These are phyloP conservation scores for Clarias batrachus DNA, from an alignment of 2,113 vertebrate genomes.

Conservation along the genomic window DNA sequence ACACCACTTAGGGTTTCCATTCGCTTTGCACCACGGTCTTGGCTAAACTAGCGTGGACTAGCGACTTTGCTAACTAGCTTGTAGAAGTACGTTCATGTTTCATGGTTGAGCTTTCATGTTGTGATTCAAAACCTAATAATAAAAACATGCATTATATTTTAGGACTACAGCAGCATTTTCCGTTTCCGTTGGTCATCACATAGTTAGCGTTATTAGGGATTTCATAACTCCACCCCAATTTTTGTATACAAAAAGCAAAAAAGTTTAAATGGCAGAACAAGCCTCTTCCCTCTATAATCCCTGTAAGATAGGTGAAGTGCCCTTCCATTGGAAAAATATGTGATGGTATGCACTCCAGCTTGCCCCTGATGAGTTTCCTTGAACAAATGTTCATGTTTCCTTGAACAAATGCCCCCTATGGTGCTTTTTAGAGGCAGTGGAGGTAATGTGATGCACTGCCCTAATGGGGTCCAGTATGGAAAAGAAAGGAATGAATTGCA, in stretches of 20 bases:
- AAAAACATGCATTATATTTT: no score
- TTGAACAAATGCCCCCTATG: neutral
- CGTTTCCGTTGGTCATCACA: neutral
- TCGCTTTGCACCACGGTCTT: neutral
- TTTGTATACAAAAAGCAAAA: no score
- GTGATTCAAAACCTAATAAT: neutral
- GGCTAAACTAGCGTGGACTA: neutral
- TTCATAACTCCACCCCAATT: neutral
- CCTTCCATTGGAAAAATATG: neutral
- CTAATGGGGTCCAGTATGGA: neutral
- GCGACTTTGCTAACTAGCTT: neutral
- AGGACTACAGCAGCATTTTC: neutral
- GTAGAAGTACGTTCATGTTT: neutral
- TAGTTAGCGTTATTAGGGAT: neutral
- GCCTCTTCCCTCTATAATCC: neutral
- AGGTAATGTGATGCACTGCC: neutral
- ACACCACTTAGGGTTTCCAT: neutral
- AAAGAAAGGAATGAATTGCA: neutral
- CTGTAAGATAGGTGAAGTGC: neutral
- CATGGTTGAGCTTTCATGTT: no score
- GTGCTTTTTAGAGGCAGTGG: neutral
- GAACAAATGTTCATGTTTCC: no score
- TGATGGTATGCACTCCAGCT: neutral
- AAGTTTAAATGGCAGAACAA: neutral
- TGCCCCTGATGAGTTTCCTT: neutral